These are phyloP conservation scores for Scaptodrosophila lebanonensis DNA, from an alignment of 1,140 invertebrate species.

Conservation along the genomic window DNA sequence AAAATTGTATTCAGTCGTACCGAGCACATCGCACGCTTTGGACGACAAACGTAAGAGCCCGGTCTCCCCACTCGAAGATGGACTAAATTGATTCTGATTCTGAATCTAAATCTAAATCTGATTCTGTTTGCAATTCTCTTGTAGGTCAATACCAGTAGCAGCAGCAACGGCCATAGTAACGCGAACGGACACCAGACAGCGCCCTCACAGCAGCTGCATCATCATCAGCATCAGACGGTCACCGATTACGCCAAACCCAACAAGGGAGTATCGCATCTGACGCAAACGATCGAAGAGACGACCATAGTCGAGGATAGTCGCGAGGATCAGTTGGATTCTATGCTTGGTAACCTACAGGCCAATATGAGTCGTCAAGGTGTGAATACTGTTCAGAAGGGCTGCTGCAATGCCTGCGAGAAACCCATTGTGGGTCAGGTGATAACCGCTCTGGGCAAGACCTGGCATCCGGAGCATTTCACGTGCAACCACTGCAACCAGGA, in stretches of 20 bases:
- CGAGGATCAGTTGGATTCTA: conserved; percentile 89
- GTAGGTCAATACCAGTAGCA: no score
- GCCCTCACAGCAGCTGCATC: conserved; percentile 28
- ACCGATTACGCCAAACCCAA: conserved; percentile 87
- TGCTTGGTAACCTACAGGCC: conserved; percentile 86
- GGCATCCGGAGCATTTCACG: conserved; percentile 99
- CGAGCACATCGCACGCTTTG: conserved; percentile 56
- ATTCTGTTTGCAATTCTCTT: neutral
- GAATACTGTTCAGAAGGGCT: conserved; percentile 97
- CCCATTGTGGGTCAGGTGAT: conserved; percentile 97
- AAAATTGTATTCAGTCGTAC: conserved; percentile 76
- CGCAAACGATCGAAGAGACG: conserved; percentile 78
- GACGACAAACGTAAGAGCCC: no score
- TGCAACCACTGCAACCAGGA: conserved; percentile 98
- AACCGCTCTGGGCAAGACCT: conserved; percentile 98
- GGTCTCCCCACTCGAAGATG: no score
- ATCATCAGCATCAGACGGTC: conserved; percentile 79
- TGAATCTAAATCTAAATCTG: conserved; percentile 1
- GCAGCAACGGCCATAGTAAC: conserved; percentile 77
- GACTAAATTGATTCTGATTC: no score
- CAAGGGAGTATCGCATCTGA: conserved; percentile 79
- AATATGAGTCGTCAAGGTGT: conserved; percentile 98
- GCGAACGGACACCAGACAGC: conserved; percentile 10
- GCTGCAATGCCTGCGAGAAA: conserved; percentile 98
- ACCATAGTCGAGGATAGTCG: conserved; percentile 69